Conservation (phyloP, 1,140 invertebrate genomes). For the Drosophila equinoxialis region DNA sequence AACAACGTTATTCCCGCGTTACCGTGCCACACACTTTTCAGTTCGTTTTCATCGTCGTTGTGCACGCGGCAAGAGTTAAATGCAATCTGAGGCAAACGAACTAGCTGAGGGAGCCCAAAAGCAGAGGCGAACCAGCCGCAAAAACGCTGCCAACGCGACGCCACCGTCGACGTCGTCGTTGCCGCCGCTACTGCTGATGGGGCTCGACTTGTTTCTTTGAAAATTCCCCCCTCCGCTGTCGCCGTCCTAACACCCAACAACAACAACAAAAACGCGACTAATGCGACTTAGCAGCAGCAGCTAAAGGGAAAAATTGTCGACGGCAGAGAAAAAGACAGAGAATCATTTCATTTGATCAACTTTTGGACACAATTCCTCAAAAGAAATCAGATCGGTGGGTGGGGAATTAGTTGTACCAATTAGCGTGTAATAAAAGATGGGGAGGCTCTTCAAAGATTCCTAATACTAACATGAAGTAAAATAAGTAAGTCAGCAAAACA, state of each 20-base stretch:
- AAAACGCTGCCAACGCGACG: slow-evolving; percentile 16
- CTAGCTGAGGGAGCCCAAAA: slow-evolving; percentile 23
- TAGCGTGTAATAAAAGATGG: no score
- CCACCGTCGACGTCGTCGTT: slow-evolving; percentile 17
- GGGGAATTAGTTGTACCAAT: no score
- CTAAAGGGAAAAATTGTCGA: slow-evolving; percentile 31
- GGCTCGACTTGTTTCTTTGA: slow-evolving; percentile 55
- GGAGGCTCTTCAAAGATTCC: no score
- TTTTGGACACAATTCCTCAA: neutral
- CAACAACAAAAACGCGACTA: slow-evolving; percentile 61
- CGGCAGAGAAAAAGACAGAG: neutral
- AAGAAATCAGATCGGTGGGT: no score
- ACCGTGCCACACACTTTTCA: slow-evolving; percentile 45
- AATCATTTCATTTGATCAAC: neutral
- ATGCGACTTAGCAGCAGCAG: slow-evolving; percentile 54
- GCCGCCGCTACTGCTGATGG: slow-evolving; percentile 31
- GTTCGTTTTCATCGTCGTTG: slow-evolving; percentile 51
- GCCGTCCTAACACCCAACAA: neutral
- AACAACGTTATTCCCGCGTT: slow-evolving; percentile 42
- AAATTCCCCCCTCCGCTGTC: slow-evolving; percentile 20
- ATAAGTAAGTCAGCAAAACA: no score
- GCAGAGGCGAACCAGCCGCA: slow-evolving; percentile 30
- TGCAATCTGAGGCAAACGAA: slow-evolving; percentile 64
- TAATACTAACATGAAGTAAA: no score
- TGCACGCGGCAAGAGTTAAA: slow-evolving; percentile 80